phyloP scores from a whole-genome alignment of 2,797 vertebrate genomes.

The Diceros bicornis region DNA sequence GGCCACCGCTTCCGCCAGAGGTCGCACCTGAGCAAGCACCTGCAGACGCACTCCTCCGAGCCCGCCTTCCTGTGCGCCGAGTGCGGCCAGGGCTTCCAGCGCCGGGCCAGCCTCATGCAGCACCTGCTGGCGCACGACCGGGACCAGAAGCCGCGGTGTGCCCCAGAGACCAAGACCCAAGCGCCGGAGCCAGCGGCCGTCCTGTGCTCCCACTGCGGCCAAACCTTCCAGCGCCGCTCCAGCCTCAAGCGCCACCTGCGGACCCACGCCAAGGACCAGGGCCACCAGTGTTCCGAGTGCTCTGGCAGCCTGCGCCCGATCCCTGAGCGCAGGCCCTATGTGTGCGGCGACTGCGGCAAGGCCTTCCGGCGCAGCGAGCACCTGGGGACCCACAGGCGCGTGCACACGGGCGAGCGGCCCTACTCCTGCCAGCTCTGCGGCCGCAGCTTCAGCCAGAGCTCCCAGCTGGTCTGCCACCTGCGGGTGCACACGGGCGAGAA shows the following conservation, averaged over 20 bases:
- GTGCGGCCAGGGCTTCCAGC: conserved; percentile 85
- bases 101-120: conserved; percentile 78
- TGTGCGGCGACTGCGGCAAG: conserved; percentile 82
- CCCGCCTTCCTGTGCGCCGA: conserved; percentile 84
- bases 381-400: conserved; percentile 84
- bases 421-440: conserved; percentile 80
- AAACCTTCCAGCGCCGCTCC: conserved; percentile 83
- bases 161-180: neutral
- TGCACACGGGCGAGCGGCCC: conserved; percentile 86
- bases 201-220: conserved; percentile 82
- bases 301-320: neutral
- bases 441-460: conserved; percentile 84
- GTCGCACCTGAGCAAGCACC: conserved; percentile 83
- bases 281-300: conserved; percentile 39
- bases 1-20: conserved; percentile 85
- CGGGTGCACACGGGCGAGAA: conserved; percentile 82
- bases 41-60: conserved; percentile 82
- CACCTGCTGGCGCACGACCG: conserved; percentile 82
- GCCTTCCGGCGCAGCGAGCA: conserved; percentile 85
- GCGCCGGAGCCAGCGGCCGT: neutral
- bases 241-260: conserved; percentile 84
- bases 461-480: conserved; percentile 83
- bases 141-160: neutral
- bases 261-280: conserved; percentile 76
- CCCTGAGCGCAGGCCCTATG: conserved; percentile 68